Conservation (phyloP, 2,113 vertebrate genomes). For the Syrmaticus mikado region DNA sequence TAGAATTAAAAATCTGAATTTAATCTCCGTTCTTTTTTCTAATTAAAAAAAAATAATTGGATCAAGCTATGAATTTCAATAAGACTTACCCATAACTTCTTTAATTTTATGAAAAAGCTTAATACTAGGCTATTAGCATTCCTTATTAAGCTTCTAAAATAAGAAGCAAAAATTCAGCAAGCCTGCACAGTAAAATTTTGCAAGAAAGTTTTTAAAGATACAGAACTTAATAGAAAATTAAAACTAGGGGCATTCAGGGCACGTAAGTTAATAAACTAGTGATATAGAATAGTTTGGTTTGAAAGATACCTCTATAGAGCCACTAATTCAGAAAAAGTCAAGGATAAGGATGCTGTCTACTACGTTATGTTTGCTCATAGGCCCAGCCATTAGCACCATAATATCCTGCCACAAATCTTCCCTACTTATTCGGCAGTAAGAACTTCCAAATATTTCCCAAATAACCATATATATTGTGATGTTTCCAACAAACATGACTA, state of each 20-base stretch:
- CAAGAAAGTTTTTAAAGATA: neutral
- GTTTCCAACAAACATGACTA: neutral
- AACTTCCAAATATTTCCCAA: neutral
- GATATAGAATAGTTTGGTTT: neutral
- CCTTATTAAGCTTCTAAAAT: neutral
- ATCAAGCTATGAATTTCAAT: neutral
- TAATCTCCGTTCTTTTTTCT: neutral
- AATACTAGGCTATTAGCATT: neutral
- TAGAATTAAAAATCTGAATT: neutral
- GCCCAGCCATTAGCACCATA: neutral
- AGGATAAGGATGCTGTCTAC: neutral
- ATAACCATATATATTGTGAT: neutral
- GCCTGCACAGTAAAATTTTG: neutral
- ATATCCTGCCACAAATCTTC: neutral
- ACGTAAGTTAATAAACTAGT: neutral
- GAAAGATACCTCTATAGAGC: neutral
- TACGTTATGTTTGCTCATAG: neutral
- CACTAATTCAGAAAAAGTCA: neutral
- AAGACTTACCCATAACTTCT: neutral
- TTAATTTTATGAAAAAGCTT: neutral
- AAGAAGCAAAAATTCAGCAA: neutral
- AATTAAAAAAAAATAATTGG: slow-evolving; percentile 22
- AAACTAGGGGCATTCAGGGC: neutral
- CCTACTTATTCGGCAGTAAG: neutral
- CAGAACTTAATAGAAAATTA: neutral